Evolutionary conservation across 2,888 invertebrate genomes (phyloP).

Genomic region (Melinopterus prodromus): DNA sequence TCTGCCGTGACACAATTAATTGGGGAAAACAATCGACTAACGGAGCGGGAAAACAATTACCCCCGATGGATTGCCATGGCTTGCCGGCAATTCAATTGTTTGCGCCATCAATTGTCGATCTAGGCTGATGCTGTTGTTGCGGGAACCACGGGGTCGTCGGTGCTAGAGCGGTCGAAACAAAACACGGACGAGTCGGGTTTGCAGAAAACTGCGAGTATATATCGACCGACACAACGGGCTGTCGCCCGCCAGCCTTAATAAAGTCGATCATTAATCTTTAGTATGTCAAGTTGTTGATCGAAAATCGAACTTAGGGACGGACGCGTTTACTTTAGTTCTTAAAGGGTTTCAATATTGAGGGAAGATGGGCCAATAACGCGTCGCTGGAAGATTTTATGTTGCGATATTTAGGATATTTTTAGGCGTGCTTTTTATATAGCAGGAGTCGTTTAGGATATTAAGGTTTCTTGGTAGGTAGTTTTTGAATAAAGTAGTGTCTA

Average conservation of each 20-base stretch:
- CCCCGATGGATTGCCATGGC: neutral
- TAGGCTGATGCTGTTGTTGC: neutral
- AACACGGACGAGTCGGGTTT: neutral
- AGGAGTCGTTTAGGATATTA: too few relatives aligned
- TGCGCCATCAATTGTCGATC: neutral
- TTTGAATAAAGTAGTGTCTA: too few relatives aligned
- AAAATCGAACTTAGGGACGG: neutral
- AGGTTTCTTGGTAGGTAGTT: too few relatives aligned
- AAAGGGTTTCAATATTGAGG: too few relatives aligned
- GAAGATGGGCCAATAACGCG: too few relatives aligned
- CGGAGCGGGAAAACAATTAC: neutral
- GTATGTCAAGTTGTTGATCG: neutral
- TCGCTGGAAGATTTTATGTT: too few relatives aligned
- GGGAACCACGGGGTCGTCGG: neutral
- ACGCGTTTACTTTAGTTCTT: too few relatives aligned
- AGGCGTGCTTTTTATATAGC: too few relatives aligned
- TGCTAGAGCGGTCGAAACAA: neutral
- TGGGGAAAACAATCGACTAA: neutral
- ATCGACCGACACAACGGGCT: neutral
- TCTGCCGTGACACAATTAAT: neutral
- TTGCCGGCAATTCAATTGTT: neutral
- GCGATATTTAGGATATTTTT: too few relatives aligned
- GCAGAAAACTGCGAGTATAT: neutral
- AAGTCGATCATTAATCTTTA: neutral
- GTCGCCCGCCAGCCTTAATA: neutral